A percentile compares a stretch with the other conserved stretches of the same genome.
Evolutionary conservation across 2,888 invertebrate genomes (phyloP).

Genomic region (Nomada fucata): DNA sequence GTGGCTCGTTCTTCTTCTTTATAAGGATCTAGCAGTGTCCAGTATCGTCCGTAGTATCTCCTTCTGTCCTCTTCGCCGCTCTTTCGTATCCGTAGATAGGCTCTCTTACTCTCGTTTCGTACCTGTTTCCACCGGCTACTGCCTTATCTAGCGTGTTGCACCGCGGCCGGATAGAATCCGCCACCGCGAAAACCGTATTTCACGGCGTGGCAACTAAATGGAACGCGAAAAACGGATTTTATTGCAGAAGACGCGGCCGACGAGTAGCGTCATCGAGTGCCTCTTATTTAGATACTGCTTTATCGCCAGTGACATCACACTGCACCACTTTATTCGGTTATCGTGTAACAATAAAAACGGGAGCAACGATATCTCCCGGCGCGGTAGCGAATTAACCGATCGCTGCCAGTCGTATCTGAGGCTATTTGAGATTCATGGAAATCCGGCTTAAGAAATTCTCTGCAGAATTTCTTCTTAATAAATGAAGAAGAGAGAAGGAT

Average conservation of each 20-base stretch:
- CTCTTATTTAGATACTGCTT: conserved; percentile 48
- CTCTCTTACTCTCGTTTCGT: conserved; percentile 48
- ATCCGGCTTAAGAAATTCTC: neutral
- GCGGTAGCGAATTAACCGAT: conserved; percentile 52
- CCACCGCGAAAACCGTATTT: conserved; percentile 36
- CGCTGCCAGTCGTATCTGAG: conserved; percentile 6
- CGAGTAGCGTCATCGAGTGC: conserved; percentile 27
- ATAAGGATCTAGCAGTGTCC: conserved; percentile 65
- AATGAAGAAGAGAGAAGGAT: too few relatives aligned
- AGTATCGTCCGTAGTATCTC: conserved; percentile 49
- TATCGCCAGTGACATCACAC: conserved; percentile 61
- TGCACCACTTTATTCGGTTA: conserved; percentile 57
- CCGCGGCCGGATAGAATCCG: conserved; percentile 23
- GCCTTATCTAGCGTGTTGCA: conserved; percentile 51
- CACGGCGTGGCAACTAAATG: conserved; percentile 3
- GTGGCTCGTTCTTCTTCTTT: conserved; percentile 64
- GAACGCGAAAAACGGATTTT: conserved; percentile 24
- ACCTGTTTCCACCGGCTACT: conserved; percentile 46
- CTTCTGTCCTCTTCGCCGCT: conserved; percentile 41
- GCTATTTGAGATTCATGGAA: conserved; percentile 6
- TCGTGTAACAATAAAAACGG: conserved; percentile 59
- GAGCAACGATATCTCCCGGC: conserved; percentile 57
- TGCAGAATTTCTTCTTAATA: too few relatives aligned
- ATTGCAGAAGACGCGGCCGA: conserved; percentile 6
- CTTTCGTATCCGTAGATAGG: conserved; percentile 7